Evolutionary conservation across 2,888 invertebrate species (phyloP).

Genomic region (Epinotia bilunana): DNA sequence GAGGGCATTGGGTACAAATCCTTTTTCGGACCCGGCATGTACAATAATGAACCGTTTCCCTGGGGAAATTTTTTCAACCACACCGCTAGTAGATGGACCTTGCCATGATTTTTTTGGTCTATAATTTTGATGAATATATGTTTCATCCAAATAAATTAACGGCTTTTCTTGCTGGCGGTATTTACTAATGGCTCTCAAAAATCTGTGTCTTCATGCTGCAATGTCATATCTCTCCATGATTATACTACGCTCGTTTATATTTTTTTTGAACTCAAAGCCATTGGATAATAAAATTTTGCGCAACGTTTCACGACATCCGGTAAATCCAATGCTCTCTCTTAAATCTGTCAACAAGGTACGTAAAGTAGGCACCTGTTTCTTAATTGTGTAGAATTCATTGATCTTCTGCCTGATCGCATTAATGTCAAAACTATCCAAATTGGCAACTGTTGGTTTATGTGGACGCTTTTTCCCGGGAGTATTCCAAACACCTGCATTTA

Average conservation of each 20-base stretch:
- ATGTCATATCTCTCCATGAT: conserved; percentile 36
- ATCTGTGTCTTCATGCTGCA: conserved; percentile 3
- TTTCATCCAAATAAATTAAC: conserved; percentile 43
- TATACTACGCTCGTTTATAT: conserved; percentile 43
- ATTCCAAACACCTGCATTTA: background rate
- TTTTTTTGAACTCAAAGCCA: conserved; percentile 44
- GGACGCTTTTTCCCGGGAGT: conserved; percentile 2
- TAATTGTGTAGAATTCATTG: conserved; percentile 47
- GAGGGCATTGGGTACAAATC: conserved; percentile 46
- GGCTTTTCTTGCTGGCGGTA: conserved; percentile 22
- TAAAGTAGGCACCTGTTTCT: conserved; percentile 48
- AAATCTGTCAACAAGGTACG: conserved; percentile 21
- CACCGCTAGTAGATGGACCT: conserved; percentile 45
- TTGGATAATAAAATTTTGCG: conserved; percentile 40
- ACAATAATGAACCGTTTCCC: conserved; percentile 48
- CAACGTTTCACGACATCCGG: background rate
- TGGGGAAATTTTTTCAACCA: conserved; percentile 41
- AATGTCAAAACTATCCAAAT: background rate
- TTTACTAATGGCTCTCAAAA: conserved; percentile 18
- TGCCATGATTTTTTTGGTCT: conserved; percentile 47
- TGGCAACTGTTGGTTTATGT: background rate
- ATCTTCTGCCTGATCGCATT: conserved; percentile 39
- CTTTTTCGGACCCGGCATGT: conserved; percentile 47
- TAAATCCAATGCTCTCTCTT: background rate
- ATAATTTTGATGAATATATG: conserved; percentile 44